Percentiles rank a stretch among this genome's conserved stretches.
These are phyloP conservation scores for Eupithecia pulchellata DNA, from an alignment of 2,888 invertebrate species.

Conservation along the genomic window DNA sequence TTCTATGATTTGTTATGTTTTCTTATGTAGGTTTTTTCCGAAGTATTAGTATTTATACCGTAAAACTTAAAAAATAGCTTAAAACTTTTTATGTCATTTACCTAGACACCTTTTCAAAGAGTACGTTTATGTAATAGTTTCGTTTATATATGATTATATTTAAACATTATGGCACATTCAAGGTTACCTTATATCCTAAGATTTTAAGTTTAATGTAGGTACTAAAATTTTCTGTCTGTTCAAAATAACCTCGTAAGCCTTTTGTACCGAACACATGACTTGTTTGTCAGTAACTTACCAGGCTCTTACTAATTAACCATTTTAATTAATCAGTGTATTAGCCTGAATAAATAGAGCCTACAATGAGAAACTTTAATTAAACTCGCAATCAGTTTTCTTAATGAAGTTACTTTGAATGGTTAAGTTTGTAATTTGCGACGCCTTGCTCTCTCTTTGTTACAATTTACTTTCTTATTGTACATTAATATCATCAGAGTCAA, in stretches of 20 bases:
- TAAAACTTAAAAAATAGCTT: too few species aligned
- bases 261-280: too few species aligned
- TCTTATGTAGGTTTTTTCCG: too few species aligned
- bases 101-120: background rate
- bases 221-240: too few species aligned
- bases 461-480: background rate
- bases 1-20: too few species aligned
- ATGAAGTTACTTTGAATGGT: conserved; percentile 10
- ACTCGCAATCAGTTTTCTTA: conserved; percentile 6
- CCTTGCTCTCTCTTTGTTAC: conserved; percentile 6
- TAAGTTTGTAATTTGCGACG: background rate
- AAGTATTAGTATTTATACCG: too few species aligned
- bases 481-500: background rate
- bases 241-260: background rate
- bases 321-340: background rate
- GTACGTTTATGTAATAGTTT: too few species aligned
- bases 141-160: too few species aligned
- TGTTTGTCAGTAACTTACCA: background rate
- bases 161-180: too few species aligned
- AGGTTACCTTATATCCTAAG: too few species aligned
- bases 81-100: too few species aligned
- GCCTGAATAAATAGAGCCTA: conserved; percentile 11
- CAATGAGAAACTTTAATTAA: conserved; percentile 6
- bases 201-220: too few species aligned
- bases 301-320: background rate